A percentile compares a stretch with the other conserved stretches of the same genome.
Conservation (phyloP, 2,113 vertebrate genomes). For the Sceloporus undulatus region DNA sequence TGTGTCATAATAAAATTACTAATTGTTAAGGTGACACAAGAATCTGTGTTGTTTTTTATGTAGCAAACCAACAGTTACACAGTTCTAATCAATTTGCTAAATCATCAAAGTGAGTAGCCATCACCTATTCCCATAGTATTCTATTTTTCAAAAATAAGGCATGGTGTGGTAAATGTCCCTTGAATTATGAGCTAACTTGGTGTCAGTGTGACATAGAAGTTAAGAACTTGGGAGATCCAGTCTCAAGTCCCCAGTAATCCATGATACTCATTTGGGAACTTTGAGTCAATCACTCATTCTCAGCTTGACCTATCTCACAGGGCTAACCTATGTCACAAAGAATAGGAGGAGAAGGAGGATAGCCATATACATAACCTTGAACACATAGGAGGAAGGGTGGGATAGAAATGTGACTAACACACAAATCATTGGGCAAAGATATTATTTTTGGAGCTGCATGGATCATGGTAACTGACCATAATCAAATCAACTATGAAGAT, state of each 20-base stretch:
- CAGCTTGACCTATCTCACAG: too few relatives aligned
- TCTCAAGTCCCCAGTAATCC: background rate
- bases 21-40: too few relatives aligned
- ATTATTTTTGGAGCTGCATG: background rate
- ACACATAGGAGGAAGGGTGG: background rate
- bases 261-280: background rate
- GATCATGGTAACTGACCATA: background rate
- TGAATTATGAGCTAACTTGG: background rate
- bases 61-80: background rate
- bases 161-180: background rate
- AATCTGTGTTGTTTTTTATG: background rate
- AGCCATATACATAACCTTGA: background rate
- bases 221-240: background rate
- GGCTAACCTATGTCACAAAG: too few relatives aligned
- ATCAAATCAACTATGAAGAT: background rate
- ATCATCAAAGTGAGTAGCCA: background rate
- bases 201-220: background rate
- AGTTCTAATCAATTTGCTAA: background rate
- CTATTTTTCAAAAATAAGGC: background rate
- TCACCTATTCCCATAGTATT: too few relatives aligned
- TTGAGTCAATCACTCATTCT: too few relatives aligned
- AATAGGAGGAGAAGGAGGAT: background rate
- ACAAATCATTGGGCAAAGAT: background rate
- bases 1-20: too few relatives aligned
- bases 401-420: background rate